Conservation (phyloP, 1,140 invertebrate genomes). For the Babylonia areolata region DNA sequence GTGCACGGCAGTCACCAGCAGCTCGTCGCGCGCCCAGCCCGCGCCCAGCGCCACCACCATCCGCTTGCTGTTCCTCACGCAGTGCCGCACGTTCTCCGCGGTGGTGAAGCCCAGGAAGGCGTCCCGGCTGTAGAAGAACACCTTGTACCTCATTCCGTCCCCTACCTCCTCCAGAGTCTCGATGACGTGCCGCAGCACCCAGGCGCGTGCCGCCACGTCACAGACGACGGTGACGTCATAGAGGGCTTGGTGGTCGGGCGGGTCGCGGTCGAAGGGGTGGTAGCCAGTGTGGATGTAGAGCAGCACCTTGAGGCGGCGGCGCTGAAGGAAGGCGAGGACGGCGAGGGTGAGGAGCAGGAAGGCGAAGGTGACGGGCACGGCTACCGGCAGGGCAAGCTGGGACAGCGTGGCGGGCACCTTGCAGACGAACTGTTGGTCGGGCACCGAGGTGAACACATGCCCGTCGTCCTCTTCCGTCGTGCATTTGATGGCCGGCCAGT, state of each 20-base stretch:
- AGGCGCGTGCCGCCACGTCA: slow-evolving; percentile 45
- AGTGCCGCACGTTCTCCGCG: slow-evolving; percentile 57
- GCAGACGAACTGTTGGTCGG: slow-evolving; percentile 58
- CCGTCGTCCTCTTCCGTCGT: slow-evolving; percentile 52
- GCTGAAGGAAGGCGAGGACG: slow-evolving; percentile 46
- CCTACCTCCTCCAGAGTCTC: slow-evolving; percentile 47
- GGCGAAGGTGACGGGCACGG: slow-evolving; percentile 38
- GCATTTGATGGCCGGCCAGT: slow-evolving; percentile 50
- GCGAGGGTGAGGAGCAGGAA: slow-evolving; percentile 40
- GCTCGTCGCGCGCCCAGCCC: slow-evolving; percentile 43
- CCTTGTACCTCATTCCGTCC: slow-evolving; percentile 50
- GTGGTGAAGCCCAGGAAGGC: slow-evolving; percentile 56
- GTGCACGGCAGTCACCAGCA: slow-evolving; percentile 53
- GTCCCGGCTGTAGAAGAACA: slow-evolving; percentile 58
- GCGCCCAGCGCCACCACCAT: slow-evolving; percentile 55
- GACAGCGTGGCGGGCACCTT: background rate
- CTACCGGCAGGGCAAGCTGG: slow-evolving; percentile 46
- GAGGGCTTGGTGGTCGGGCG: slow-evolving; percentile 40
- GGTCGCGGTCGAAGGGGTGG: slow-evolving; percentile 63
- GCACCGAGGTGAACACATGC: slow-evolving; percentile 47
- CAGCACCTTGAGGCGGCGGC: slow-evolving; percentile 56
- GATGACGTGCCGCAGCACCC: slow-evolving; percentile 56
- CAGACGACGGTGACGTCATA: slow-evolving; percentile 58
- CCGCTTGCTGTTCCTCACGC: slow-evolving; percentile 53
- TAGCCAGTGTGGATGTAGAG: slow-evolving; percentile 61